A percentile compares a stretch with the other conserved stretches of the same genome.
These are phyloP conservation scores for Philypnodon macrostomus DNA, from an alignment of 2,797 vertebrate genomes.

Conservation along the genomic window DNA sequence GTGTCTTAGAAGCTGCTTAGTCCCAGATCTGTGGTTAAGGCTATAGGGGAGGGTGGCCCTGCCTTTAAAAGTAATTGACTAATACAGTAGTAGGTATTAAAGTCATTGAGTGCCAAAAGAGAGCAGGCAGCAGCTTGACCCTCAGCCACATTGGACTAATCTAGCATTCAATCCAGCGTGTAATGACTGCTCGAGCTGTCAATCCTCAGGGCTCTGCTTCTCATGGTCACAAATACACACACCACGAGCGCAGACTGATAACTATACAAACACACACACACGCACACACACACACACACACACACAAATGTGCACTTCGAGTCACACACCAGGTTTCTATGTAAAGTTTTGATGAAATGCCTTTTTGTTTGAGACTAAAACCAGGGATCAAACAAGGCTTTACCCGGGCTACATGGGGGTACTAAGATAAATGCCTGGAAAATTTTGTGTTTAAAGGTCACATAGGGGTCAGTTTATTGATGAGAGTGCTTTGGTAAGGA, in stretches of 20 bases:
- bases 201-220: slow-evolving; percentile 92
- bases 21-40: slow-evolving; percentile 46
- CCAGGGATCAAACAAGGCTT: slow-evolving; percentile 17
- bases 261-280: slow-evolving; percentile 14
- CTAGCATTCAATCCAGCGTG: slow-evolving; percentile 99
- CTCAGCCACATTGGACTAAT: slow-evolving; percentile 99
- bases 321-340: slow-evolving; percentile 10
- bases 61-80: slow-evolving; percentile 99
- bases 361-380: slow-evolving; percentile 21
- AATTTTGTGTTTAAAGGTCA: background rate
- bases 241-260: background rate
- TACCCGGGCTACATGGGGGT: slow-evolving; percentile 22
- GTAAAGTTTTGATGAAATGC: too few relatives aligned
- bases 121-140: slow-evolving; percentile 99
- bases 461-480: background rate
- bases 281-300: background rate
- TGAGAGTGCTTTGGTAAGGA: slow-evolving; percentile 15
- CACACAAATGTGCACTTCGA: slow-evolving; percentile 9
- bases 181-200: slow-evolving; percentile 99
- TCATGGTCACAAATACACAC: slow-evolving; percentile 34
- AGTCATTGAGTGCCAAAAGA: slow-evolving; percentile 99
- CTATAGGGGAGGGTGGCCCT: slow-evolving; percentile 73
- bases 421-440: background rate
- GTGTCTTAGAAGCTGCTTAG: slow-evolving; percentile 38
- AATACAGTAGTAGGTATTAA: slow-evolving; percentile 99